Evolutionary conservation across 2,888 invertebrate genomes (phyloP).

Genomic region (Sarcophaga variegata): DNA sequence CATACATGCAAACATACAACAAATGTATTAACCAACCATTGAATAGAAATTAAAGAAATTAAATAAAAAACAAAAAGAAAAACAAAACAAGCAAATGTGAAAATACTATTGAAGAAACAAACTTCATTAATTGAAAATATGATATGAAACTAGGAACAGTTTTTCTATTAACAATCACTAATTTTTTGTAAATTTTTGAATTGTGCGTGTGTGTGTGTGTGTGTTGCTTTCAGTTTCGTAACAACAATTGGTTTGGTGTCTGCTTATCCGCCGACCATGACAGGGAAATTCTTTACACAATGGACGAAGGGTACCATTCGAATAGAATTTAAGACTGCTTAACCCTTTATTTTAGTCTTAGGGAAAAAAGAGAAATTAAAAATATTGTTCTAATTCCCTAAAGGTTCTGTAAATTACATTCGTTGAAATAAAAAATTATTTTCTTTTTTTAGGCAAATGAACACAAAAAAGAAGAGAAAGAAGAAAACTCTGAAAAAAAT

Average conservation of each 20-base stretch:
- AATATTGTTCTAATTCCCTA: conserved; percentile 39
- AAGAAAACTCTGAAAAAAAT: conserved; percentile 8
- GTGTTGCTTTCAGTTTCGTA: not conserved
- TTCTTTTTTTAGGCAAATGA: not conserved
- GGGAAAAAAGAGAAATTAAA: not conserved
- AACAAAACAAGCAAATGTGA: not conserved
- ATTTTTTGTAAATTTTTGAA: not conserved
- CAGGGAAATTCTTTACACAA: no score
- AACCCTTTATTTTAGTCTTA: conserved; percentile 37
- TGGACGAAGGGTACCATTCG: no score
- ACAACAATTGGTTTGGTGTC: no score
- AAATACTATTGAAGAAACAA: conserved; percentile 1
- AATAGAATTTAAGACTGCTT: conserved; percentile 4
- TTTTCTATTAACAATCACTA: conserved; percentile 44
- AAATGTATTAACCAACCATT: not conserved
- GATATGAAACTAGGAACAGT: conserved; percentile 48
- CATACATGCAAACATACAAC: not conserved
- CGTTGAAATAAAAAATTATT: conserved; percentile 10
- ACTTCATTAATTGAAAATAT: conserved; percentile 51
- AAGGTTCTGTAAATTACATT: conserved; percentile 38
- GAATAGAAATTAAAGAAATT: conserved; percentile 3
- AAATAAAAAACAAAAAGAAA: not conserved
- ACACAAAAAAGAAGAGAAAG: conserved; percentile 4
- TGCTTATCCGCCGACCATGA: not conserved
- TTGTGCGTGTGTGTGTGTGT: no score